A percentile compares a stretch with the other conserved stretches of the same genome.
These are phyloP conservation scores for Diloba caeruleocephala DNA, from an alignment of 2,888 invertebrate genomes.

Conservation along the genomic window DNA sequence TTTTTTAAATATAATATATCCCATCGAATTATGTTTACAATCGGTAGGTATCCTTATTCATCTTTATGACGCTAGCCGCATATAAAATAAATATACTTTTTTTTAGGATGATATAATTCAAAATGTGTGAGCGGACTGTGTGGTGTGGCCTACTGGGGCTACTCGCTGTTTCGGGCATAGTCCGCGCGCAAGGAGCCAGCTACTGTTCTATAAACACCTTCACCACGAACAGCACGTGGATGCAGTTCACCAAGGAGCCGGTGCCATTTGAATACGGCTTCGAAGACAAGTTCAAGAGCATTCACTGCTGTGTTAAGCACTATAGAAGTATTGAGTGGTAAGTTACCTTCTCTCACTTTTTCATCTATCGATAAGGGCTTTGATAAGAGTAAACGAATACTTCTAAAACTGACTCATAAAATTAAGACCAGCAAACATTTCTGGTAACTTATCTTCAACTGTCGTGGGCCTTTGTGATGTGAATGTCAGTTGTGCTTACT, in stretches of 20 bases:
- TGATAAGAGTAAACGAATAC: too few species aligned
- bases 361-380: too few species aligned
- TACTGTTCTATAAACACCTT: slow-evolving; percentile 91
- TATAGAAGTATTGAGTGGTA: slow-evolving; percentile 95
- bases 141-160: slow-evolving; percentile 60
- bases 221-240: slow-evolving; percentile 88
- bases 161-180: slow-evolving; percentile 62
- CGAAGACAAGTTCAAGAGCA: slow-evolving; percentile 92
- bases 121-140: slow-evolving; percentile 64
- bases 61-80: background rate
- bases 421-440: too few species aligned
- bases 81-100: slow-evolving; percentile 22
- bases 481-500: too few species aligned
- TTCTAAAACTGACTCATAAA: too few species aligned
- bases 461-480: too few species aligned
- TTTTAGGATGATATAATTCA: slow-evolving; percentile 65
- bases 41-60: too few species aligned
- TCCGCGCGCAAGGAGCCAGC: slow-evolving; percentile 69
- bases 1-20: too few species aligned
- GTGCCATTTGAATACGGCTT: slow-evolving; percentile 91
- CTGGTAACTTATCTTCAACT: too few species aligned
- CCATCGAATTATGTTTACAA: too few species aligned
- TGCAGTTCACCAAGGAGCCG: slow-evolving; percentile 93
- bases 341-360: slow-evolving; percentile 69
- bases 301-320: slow-evolving; percentile 93